Evolutionary conservation across 37 sponge, comb jelly and placozoan species (phyloP), one percentile per base, ranked within the genome.

Genomic region (Crambe crambe): DNA sequence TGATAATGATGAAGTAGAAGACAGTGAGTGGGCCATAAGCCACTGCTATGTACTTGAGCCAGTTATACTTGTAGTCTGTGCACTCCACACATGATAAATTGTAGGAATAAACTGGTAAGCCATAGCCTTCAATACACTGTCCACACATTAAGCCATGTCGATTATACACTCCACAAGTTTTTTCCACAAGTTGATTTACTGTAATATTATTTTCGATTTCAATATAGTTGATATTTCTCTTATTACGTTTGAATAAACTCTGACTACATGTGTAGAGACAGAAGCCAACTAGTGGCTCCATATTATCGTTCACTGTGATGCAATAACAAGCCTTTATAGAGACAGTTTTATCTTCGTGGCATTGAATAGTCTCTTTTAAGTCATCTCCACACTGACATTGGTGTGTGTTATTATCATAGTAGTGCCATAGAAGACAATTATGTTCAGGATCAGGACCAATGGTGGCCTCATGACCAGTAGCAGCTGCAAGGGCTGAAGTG

Each of bases 11-110:
- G 21, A 82, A 30, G 37, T 74, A 69, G 37, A 91, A 68, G 0
- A 87, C 2, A 0, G 88, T 87, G 4, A 84, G 32, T 43, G 92
- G 92, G 0, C 81, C 21, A 58, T n/a, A n/a, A n/a, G n/a, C n/a
- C n/a, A n/a, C n/a, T n/a, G n/a, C n/a, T n/a, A n/a, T n/a, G n/a
- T n/a, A n/a, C n/a, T n/a, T n/a, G n/a, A n/a, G n/a, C n/a, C n/a
- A n/a, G n/a, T n/a, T n/a, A n/a, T n/a, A n/a, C n/a, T n/a, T n/a
- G n/a, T n/a, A n/a, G n/a, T n/a, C n/a, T n/a, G n/a, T n/a, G n/a
- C n/a, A n/a, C n/a, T n/a, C n/a, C n/a, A n/a, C n/a, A n/a, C n/a
- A n/a, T n/a, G n/a, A n/a, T n/a, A n/a, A n/a, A n/a, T n/a, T n/a
- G n/a, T n/a, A n/a, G n/a, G n/a, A n/a, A n/a, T n/a, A n/a, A n/a